Conservation (phyloP, 2,113 vertebrate species). For the Speoplatyrhinus poulsoni region DNA sequence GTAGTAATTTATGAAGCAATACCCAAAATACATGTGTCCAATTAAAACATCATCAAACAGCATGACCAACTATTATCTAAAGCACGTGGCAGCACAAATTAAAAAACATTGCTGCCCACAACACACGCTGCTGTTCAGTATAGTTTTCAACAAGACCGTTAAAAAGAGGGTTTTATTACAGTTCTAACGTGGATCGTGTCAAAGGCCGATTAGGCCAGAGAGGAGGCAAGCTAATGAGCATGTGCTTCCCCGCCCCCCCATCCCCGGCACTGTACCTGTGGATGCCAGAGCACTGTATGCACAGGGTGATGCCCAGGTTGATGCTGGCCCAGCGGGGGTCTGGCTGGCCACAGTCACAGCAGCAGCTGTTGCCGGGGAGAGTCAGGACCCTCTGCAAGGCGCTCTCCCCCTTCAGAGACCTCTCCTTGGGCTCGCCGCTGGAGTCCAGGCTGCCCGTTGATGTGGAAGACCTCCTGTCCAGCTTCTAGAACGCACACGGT, state of each 20-base stretch:
- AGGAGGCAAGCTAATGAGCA: no score
- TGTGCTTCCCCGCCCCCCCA: no score
- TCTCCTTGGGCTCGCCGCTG: slow-evolving; percentile 87
- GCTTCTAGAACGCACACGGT: slow-evolving; percentile 73
- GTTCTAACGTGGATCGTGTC: no score
- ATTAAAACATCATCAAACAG: no score
- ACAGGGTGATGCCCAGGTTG: slow-evolving; percentile 94
- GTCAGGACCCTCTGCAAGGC: slow-evolving; percentile 88
- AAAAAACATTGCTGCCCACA: no score
- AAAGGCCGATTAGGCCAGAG: no score
- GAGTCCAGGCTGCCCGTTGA: slow-evolving; percentile 89
- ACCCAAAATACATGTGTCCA: no score
- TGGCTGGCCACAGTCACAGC: slow-evolving; percentile 91
- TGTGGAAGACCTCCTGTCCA: slow-evolving; percentile 89
- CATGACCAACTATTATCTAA: no score
- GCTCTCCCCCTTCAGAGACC: slow-evolving; percentile 88
- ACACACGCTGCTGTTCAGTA: no score
- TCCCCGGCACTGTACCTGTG: slow-evolving; percentile 81
- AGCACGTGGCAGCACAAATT: no score
- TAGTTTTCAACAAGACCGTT: no score
- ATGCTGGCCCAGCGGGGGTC: slow-evolving; percentile 98
- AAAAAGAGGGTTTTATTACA: no score
- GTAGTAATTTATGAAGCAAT: neutral
- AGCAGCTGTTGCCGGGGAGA: slow-evolving; percentile 87
- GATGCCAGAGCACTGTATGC: slow-evolving; percentile 97